Evolutionary conservation across 2,113 vertebrate genomes (phyloP).

Genomic region (Scortum barcoo): DNA sequence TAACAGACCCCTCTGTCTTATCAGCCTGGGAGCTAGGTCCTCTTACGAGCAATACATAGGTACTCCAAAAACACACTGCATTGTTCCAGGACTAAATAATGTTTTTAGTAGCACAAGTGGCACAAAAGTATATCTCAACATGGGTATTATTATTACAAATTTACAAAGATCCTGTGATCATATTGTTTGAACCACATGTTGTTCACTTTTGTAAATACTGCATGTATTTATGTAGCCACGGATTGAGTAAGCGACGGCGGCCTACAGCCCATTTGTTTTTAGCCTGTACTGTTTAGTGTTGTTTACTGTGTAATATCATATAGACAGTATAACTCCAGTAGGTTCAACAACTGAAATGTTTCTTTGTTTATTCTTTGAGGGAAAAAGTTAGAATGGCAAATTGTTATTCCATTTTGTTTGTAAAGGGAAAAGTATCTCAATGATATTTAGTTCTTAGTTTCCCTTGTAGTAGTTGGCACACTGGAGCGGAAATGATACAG

Average conservation of each 20-base stretch:
- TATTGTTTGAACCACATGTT: background rate
- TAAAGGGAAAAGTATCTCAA: too few relatives aligned
- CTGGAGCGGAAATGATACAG: too few relatives aligned
- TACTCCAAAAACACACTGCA: constrained; percentile 13
- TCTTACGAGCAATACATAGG: constrained; percentile 49
- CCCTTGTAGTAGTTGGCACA: too few relatives aligned
- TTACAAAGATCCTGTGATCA: background rate
- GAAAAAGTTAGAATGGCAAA: too few relatives aligned
- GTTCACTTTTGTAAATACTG: background rate
- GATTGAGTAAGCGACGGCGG: too few relatives aligned
- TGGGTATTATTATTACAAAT: background rate
- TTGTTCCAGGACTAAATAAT: background rate
- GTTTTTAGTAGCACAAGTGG: background rate
- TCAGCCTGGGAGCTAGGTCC: constrained; percentile 67
- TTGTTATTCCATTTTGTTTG: too few relatives aligned
- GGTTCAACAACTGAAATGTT: too few relatives aligned
- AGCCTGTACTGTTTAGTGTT: background rate
- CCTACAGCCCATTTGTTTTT: background rate
- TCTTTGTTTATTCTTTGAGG: too few relatives aligned
- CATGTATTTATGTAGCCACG: background rate
- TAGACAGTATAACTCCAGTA: too few relatives aligned
- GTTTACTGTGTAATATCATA: too few relatives aligned
- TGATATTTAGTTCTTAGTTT: too few relatives aligned
- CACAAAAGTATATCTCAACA: background rate
- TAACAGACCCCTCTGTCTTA: constrained; percentile 69